Evolutionary conservation across 2,797 vertebrate genomes (phyloP).

Genomic region (Phrynocephalus guinanensis): DNA sequence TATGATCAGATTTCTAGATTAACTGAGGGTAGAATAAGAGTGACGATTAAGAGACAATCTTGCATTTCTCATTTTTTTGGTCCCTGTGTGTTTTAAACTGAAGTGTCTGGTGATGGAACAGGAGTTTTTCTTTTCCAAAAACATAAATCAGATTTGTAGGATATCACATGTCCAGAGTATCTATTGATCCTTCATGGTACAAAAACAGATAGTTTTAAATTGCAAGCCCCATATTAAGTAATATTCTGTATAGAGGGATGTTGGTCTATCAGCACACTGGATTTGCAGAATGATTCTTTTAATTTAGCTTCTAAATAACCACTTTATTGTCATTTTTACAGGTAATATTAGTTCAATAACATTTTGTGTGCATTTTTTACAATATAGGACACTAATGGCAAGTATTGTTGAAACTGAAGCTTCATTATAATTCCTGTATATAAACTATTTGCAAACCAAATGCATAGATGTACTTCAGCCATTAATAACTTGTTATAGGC

Average conservation of each 20-base stretch:
- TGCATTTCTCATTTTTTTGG: background rate
- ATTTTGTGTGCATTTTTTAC: too few species aligned
- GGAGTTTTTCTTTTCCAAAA: background rate
- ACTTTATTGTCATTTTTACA: background rate
- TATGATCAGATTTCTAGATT: background rate
- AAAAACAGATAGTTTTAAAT: background rate
- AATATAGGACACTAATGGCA: background rate
- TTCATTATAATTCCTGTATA: background rate
- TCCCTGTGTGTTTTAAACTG: background rate
- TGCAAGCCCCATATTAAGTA: background rate
- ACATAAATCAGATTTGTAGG: background rate
- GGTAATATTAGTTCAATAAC: too few species aligned
- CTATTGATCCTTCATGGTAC: background rate
- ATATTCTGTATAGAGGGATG: background rate
- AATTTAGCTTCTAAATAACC: background rate
- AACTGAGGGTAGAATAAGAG: background rate
- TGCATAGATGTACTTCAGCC: background rate
- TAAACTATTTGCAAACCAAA: background rate
- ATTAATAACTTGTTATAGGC: background rate
- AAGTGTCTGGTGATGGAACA: background rate
- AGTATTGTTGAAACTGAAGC: constrained; percentile 4
- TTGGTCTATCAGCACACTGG: background rate
- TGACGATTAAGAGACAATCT: background rate
- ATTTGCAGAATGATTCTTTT: background rate
- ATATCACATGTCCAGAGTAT: background rate